Evolutionary conservation across 2,888 invertebrate species (phyloP).

Genomic region (Conops quadrifasciatus): DNA sequence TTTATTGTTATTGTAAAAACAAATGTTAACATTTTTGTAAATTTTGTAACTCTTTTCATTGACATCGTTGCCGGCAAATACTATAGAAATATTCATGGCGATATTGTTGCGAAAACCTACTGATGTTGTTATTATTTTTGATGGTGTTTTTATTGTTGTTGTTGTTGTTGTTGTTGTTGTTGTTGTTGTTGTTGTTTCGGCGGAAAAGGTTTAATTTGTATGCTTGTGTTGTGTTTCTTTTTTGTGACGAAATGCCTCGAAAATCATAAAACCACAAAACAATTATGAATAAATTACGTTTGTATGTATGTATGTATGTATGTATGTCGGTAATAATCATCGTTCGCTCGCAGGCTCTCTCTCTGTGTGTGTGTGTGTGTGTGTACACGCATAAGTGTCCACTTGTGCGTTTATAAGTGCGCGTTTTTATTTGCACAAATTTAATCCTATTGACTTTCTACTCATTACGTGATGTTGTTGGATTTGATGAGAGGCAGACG

Average conservation of each 20-base stretch:
- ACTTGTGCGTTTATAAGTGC: neutral
- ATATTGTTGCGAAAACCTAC: slow-evolving; percentile 37
- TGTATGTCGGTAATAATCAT: neutral
- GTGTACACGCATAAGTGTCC: neutral
- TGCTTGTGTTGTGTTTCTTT: too few species aligned
- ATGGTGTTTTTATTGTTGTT: slow-evolving; percentile 30
- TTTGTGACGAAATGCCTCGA: neutral
- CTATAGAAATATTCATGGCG: slow-evolving; percentile 19
- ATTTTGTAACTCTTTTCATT: too few species aligned
- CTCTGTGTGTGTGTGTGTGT: neutral
- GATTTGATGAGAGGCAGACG: slow-evolving; percentile 18
- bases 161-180: slow-evolving; percentile 32
- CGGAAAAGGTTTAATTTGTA: too few species aligned
- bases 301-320: neutral
- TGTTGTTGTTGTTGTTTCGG: slow-evolving; percentile 31
- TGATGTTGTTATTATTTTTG: slow-evolving; percentile 43
- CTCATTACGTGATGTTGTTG: slow-evolving; percentile 27
- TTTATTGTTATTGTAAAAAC: too few species aligned
- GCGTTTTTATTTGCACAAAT: too few species aligned
- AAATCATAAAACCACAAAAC: slow-evolving; percentile 22
- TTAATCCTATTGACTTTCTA: slow-evolving; percentile 17
- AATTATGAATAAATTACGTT: neutral
- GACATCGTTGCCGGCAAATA: too few species aligned
- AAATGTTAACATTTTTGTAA: too few species aligned
- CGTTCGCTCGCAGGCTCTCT: neutral